phyloP scores from a whole-genome alignment of 1,140 invertebrate genomes.

The Cyrtorhinus lividipennis region DNA sequence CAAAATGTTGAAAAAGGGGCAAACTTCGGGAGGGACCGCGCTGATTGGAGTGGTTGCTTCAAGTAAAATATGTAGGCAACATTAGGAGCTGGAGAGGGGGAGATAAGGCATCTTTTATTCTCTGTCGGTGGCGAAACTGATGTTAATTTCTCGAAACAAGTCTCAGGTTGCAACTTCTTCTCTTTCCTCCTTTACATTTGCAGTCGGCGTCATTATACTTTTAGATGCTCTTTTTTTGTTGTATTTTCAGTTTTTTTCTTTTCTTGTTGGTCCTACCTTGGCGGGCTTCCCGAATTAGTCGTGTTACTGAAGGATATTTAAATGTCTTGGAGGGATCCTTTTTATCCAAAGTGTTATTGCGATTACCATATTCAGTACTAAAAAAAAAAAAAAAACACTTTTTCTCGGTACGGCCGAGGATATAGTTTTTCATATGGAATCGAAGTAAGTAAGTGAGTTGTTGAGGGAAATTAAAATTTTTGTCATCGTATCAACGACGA shows the following conservation, averaged over 20 bases:
- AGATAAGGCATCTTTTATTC: constrained; percentile 12
- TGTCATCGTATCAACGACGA: no score
- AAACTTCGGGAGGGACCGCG: not conserved
- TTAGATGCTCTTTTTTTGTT: constrained; percentile 10
- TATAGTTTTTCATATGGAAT: no score
- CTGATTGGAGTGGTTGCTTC: constrained; percentile 8
- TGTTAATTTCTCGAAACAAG: constrained; percentile 12
- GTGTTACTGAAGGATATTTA: constrained; percentile 16
- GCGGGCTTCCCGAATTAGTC: constrained; percentile 12
- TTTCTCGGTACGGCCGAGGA: no score
- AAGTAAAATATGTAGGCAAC: constrained; percentile 7
- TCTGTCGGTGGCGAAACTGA: constrained; percentile 3
- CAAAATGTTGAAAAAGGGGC: constrained; percentile 5
- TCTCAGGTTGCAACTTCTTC: constrained; percentile 12
- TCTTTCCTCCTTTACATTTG: constrained; percentile 11
- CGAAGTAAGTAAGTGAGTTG: no score
- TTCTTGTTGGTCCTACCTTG: not conserved
- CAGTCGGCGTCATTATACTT: constrained; percentile 14
- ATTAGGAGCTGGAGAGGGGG: not conserved
- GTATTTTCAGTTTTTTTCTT: not conserved
- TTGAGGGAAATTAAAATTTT: no score
- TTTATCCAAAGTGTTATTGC: no score
- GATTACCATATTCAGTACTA: no score
- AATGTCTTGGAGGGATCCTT: no score
- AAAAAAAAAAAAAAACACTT: no score